phyloP scores from a whole-genome alignment of 1,140 invertebrate species.

The Philotrypesis tridentata region DNA sequence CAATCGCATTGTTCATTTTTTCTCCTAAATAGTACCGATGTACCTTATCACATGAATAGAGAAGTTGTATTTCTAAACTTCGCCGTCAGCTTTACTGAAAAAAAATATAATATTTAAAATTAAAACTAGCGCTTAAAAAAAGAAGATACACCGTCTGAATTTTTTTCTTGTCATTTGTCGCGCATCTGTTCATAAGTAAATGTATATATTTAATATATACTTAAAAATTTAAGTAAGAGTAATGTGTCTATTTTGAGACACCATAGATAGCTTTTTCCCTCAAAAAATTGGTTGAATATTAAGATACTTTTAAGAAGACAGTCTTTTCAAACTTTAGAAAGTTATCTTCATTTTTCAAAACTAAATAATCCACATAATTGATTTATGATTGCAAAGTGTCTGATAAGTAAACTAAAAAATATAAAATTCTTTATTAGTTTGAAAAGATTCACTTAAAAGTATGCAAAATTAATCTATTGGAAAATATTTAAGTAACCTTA shows the following conservation, averaged over 20 bases:
- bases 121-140: slow-evolving; percentile 25
- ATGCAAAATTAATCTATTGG: not conserved
- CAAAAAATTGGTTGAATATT: not conserved
- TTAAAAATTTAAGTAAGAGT: slow-evolving; percentile 30
- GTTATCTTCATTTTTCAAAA: slow-evolving; percentile 8
- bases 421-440: not conserved
- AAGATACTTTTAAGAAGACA: slow-evolving; percentile 29
- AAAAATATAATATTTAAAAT: slow-evolving; percentile 22
- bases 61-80: slow-evolving; percentile 21
- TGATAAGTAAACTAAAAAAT: not conserved
- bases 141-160: not conserved
- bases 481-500: not conserved
- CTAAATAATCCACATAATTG: not conserved
- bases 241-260: not conserved
- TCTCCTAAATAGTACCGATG: slow-evolving; percentile 9
- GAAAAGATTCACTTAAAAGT: slow-evolving; percentile 8
- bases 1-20: slow-evolving; percentile 18
- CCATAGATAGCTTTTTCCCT: slow-evolving; percentile 12
- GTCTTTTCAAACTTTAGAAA: slow-evolving; percentile 32
- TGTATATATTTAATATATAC: slow-evolving; percentile 43
- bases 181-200: slow-evolving; percentile 17
- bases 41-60: slow-evolving; percentile 42
- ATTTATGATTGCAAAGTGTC: not conserved
- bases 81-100: slow-evolving; percentile 24
- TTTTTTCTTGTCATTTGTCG: not conserved